Percentiles rank a stretch among this genome's conserved stretches.
phyloP scores from a whole-genome alignment of 2,113 vertebrate species.

The Neolamprologus sp. region DNA sequence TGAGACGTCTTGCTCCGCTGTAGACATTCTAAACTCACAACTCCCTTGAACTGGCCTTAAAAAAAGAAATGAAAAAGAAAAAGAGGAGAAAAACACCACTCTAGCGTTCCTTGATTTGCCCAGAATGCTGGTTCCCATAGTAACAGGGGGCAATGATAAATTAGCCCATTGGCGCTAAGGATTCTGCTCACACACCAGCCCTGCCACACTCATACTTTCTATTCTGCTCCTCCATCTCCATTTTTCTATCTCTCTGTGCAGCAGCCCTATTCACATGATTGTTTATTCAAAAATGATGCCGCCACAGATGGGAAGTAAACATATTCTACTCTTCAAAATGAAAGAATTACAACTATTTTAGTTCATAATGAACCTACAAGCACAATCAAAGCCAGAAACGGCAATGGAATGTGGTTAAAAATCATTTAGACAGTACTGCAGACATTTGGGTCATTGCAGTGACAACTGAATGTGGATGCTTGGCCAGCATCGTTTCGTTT shows the following conservation, averaged over 20 bases:
- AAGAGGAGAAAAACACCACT: slow-evolving; percentile 45
- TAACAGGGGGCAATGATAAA: slow-evolving; percentile 78
- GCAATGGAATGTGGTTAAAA: neutral
- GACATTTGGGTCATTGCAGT: neutral
- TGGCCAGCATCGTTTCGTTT: neutral
- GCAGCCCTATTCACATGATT: neutral
- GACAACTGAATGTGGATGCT: neutral
- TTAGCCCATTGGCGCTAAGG: slow-evolving; percentile 73
- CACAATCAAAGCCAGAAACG: neutral
- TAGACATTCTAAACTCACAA: slow-evolving; percentile 45
- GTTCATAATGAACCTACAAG: neutral
- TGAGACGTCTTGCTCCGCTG: neutral
- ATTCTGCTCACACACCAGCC: slow-evolving; percentile 71
- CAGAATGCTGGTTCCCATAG: slow-evolving; percentile 75
- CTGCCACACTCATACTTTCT: slow-evolving; percentile 33
- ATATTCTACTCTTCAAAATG: neutral
- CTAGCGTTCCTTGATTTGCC: slow-evolving; percentile 65
- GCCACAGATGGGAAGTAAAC: neutral
- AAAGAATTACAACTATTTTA: neutral
- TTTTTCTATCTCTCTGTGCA: neutral
- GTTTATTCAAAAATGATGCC: neutral
- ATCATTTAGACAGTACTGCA: neutral
- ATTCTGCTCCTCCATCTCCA: neutral
- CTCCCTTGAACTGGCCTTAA: slow-evolving; percentile 51
- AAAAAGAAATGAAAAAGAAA: slow-evolving; percentile 9